phyloP scores from a whole-genome alignment of 1,140 invertebrate species.

The Pseudomyrmex sp. region DNA sequence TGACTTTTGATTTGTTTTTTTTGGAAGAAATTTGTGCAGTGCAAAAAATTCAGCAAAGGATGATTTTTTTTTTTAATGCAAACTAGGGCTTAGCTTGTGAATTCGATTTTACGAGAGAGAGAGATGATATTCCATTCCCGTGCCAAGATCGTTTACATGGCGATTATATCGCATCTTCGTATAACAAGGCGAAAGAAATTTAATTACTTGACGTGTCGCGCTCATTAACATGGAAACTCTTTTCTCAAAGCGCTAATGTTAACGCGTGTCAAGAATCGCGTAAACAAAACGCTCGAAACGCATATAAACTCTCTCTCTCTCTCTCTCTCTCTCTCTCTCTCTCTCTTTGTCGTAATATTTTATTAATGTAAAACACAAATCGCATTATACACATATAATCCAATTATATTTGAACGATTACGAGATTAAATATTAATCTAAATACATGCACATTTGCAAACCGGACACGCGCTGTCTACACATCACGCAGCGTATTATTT shows the following conservation, averaged over 20 bases:
- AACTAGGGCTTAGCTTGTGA: background rate
- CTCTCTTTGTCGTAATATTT: constrained; percentile 12
- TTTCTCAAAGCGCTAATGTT: constrained; percentile 17
- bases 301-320: background rate
- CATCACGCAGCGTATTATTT: background rate
- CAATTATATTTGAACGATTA: constrained; percentile 51
- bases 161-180: background rate
- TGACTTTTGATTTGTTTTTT: background rate
- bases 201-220: constrained; percentile 54
- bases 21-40: background rate
- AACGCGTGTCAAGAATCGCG: constrained; percentile 36
- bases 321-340: too few relatives aligned
- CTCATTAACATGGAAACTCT: constrained; percentile 49
- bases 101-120: constrained; percentile 1
- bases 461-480: too few relatives aligned
- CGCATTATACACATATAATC: constrained; percentile 30
- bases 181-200: constrained; percentile 52
- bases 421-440: constrained; percentile 51
- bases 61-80: too few relatives aligned
- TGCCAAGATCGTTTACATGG: background rate
- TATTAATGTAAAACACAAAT: constrained; percentile 51
- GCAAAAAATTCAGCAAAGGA: background rate
- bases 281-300: constrained; percentile 4
- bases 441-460: background rate
- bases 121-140: background rate